Percentiles rank a stretch among this genome's conserved stretches.
These are phyloP conservation scores for Orchestia grillus DNA, from an alignment of 1,140 invertebrate genomes.

Conservation along the genomic window DNA sequence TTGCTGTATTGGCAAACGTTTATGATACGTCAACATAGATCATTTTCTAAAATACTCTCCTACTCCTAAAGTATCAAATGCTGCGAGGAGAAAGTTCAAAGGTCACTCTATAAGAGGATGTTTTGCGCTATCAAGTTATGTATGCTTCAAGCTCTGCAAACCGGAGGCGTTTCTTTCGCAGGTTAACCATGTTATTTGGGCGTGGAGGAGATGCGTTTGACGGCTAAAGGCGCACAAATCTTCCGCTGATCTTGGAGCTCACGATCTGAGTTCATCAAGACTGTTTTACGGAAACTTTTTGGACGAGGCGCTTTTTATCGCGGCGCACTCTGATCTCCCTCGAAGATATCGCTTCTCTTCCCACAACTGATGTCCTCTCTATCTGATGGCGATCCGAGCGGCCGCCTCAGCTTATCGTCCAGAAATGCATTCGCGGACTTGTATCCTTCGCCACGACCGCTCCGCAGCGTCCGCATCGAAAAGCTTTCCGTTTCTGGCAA, in stretches of 20 bases:
- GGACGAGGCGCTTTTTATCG: slow-evolving; percentile 34
- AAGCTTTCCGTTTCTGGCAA: background rate
- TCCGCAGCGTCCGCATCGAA: background rate
- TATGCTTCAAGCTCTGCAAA: background rate
- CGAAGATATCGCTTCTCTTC: slow-evolving; percentile 49
- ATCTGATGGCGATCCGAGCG: background rate
- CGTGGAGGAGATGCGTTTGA: slow-evolving; percentile 21
- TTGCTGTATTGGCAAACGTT: background rate
- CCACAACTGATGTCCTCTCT: slow-evolving; percentile 38
- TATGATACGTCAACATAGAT: background rate
- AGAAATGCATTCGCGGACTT: background rate
- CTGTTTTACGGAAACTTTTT: slow-evolving; percentile 46
- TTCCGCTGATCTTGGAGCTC: slow-evolving; percentile 31
- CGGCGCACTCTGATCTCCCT: background rate
- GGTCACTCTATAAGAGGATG: slow-evolving; percentile 2
- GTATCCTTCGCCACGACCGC: too few relatives aligned
- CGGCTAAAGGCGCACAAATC: slow-evolving; percentile 50
- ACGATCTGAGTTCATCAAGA: slow-evolving; percentile 54
- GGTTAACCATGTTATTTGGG: slow-evolving; percentile 48
- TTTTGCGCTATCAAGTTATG: slow-evolving; percentile 40
- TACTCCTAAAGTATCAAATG: background rate
- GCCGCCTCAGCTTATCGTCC: background rate
- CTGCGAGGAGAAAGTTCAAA: slow-evolving; percentile 21
- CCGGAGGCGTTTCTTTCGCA: slow-evolving; percentile 52
- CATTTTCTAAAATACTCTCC: background rate